Evolutionary conservation across 2,797 vertebrate genomes (phyloP), one percentile per base, ranked within the genome.

Genomic region (Kryptopterus vitreolus): DNA sequence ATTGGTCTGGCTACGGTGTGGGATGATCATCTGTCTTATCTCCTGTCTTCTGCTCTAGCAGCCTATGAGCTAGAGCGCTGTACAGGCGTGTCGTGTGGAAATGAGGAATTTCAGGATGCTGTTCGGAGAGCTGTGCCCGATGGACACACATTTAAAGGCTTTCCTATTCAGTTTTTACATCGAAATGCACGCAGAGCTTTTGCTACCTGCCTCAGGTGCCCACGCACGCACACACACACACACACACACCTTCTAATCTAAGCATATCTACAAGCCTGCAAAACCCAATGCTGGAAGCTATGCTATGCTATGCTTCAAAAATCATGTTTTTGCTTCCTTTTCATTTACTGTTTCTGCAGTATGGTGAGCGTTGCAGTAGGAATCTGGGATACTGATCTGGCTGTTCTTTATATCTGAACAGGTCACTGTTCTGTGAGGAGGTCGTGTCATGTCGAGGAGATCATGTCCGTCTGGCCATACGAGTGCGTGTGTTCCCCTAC

Each of bases 71-170:
- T 96, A 1, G 97, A 99, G 85, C 95, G 97, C 62, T 93, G 94
- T 38, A 95, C 94, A 0, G 92, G 97, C 7, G 87, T 98, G 82
- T 96, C 96, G 76, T 95, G 95, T 26, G 98, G 97, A 82, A 98
- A 98, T 29, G 97, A 98, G 84, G 98, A 99, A 88, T 99, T 99
- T 88, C 97, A 99, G 85, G 98, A 99, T 65, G 96, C 96, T 0
- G 93, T 99, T 70, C 93, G 95, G 87, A 95, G 96, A 88, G 96
- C 95, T 0, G 96, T 99, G 15, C 97, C 98, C 0, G 96, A 98
- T 1, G 97, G 97, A 52, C 98, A 99, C 89, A 99, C 97, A 2
- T 99, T 99, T 88, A 99, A 99, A 92, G 98, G 96, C 48, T 99
- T 99, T 88, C 98, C 98, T 35, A 98, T 98, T 88, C 95, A 98